Evolutionary conservation across 2,797 vertebrate species (phyloP), one percentile per base, ranked within the genome.

Genomic region (Leuciscus waleckii): DNA sequence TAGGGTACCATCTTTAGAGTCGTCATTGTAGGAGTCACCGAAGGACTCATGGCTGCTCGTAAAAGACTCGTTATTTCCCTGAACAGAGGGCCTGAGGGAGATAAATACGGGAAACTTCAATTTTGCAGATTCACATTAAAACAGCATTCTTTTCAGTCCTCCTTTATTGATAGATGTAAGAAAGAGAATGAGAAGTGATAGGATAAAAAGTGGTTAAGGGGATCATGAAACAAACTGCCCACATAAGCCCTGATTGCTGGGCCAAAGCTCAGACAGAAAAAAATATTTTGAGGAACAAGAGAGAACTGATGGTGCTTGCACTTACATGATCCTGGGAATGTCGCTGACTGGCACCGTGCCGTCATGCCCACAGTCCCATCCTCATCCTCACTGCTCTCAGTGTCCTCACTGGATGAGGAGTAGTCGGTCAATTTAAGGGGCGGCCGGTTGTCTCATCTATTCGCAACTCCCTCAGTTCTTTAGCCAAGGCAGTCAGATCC

Each of bases 361-460:
- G 1, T 99, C 98, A 0, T 98, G 97, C 0, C 95, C 95, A 98
- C 97, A 0, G 95, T 96, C 11, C 95, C 97, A 0, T 99, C 98
- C 32, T 99, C 98, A 63, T 98, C 95, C 71, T 96, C 98, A 2
- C 98, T 99, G 92, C 98, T 99, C 86, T 98, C 97, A 0, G 97
- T 97, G 14, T 98, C 97, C 77, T 98, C 97, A 0, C 98, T 99
- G 67, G 98, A 99, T 82, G 98, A 99, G n/a, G 98, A 99, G 89
- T 99, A 99, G 92, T 99, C 98, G 0, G 98, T 99, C 93, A 99
- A 97, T 93, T 99, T 96, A 92, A 98, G 97, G 86, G 98, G 96
- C 2, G 98, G 98, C 0, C 98, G 96, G 87, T 96, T 98, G 67
- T 96, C 87, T 99, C 98, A 85, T 99, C 98, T 2, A 98, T 97